These are phyloP conservation scores for Brachionus paranguensis DNA, from an alignment of 1,140 invertebrate species.

Conservation along the genomic window DNA sequence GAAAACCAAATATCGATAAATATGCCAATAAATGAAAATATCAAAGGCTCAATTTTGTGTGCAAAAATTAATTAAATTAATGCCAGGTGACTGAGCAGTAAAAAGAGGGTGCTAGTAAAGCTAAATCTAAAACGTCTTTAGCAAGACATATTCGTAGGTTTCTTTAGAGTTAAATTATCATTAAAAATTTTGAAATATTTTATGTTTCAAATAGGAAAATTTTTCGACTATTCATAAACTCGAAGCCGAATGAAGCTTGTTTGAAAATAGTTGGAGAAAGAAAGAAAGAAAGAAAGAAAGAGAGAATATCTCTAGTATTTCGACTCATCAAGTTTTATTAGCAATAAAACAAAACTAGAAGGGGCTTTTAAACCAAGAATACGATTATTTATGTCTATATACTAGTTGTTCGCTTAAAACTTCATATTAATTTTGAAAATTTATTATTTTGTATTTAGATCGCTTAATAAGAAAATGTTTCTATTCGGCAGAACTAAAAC, in stretches of 20 bases:
- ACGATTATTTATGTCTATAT: not conserved
- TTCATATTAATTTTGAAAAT: constrained; percentile 12
- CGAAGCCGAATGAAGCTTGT: not conserved
- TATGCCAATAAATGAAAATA: too few species aligned
- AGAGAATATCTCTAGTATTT: not conserved
- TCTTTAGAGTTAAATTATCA: not conserved
- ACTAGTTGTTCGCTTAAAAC: not conserved
- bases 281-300: not conserved
- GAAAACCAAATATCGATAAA: too few species aligned
- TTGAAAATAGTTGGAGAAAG: not conserved
- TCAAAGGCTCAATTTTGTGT: too few species aligned
- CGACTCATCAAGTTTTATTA: not conserved
- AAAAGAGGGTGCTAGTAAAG: not conserved
- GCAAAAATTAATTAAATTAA: too few species aligned
- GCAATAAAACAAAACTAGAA: not conserved
- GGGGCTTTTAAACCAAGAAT: not conserved
- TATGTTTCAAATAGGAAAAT: constrained; percentile 1
- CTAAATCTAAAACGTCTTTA: not conserved
- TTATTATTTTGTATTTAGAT: not conserved
- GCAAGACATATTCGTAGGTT: not conserved
- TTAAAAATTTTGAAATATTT: constrained; percentile 12
- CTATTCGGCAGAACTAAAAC: constrained; percentile 39
- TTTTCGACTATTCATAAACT: constrained; percentile 14
- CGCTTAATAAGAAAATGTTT: not conserved
- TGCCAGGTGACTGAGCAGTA: not conserved